Percentiles rank a stretch among this genome's conserved stretches.
Conservation (phyloP, 1,140 invertebrate species). For the Drosophila neocordata region DNA sequence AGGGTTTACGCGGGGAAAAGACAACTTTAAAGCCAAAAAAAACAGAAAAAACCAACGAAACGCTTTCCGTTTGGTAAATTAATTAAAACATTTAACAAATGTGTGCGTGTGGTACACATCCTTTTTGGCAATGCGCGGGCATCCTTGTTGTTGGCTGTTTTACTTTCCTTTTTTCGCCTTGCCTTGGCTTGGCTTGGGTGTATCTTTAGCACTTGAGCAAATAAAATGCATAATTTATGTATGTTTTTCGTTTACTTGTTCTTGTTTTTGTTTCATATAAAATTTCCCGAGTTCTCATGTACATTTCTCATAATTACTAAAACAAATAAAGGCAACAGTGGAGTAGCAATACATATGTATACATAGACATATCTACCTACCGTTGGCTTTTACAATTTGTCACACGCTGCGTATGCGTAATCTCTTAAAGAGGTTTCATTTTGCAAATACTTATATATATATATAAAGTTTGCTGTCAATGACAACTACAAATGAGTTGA, state of each 20-base stretch:
- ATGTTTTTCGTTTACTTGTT: conserved; percentile 30
- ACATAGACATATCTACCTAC: conserved; percentile 19
- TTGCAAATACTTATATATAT: neutral
- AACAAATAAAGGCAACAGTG: conserved; percentile 45
- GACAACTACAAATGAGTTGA: conserved; percentile 54
- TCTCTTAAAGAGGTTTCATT: conserved; percentile 28
- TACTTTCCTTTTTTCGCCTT: too few species aligned
- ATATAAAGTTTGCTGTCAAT: conserved; percentile 23
- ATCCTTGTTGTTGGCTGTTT: conserved; percentile 1
- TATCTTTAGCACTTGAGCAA: conserved; percentile 58
- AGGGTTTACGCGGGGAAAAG: neutral
- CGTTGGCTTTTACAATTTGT: conserved; percentile 48
- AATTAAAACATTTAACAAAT: conserved; percentile 74
- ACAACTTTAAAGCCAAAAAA: conserved; percentile 32
- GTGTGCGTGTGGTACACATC: conserved; percentile 29
- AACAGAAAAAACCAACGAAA: conserved; percentile 23
- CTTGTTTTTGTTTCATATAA: conserved; percentile 39
- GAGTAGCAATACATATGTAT: conserved; percentile 35
- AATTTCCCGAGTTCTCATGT: conserved; percentile 22
- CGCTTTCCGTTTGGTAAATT: conserved; percentile 60
- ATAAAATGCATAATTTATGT: conserved; percentile 74
- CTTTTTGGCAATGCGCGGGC: conserved; percentile 12
- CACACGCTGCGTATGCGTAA: conserved; percentile 60
- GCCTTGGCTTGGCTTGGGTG: too few species aligned
- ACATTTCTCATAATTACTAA: conserved; percentile 73